phyloP scores from a whole-genome alignment of 2,888 invertebrate genomes.

The Cephus rjabovi region DNA sequence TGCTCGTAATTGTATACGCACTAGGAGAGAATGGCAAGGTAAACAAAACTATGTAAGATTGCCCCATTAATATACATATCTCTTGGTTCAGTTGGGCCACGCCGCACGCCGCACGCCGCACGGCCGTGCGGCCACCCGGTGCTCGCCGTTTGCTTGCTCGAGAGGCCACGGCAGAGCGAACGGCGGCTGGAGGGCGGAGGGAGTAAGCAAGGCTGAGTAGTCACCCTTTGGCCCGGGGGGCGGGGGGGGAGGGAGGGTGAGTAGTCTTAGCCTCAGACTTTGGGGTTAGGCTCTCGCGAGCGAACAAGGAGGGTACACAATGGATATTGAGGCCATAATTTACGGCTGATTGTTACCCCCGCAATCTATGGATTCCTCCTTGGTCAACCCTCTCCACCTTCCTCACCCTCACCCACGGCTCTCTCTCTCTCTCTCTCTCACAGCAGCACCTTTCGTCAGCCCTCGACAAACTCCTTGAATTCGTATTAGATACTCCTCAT shows the following conservation, averaged over 20 bases:
- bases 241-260: slow-evolving; percentile 54
- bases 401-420: neutral
- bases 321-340: slow-evolving; percentile 68
- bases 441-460: slow-evolving; percentile 42
- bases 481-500: slow-evolving; percentile 46
- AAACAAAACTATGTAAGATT: slow-evolving; percentile 68
- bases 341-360: slow-evolving; percentile 66
- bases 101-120: slow-evolving; percentile 6
- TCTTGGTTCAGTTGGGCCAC: slow-evolving; percentile 61
- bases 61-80: slow-evolving; percentile 68
- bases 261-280: slow-evolving; percentile 65
- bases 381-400: slow-evolving; percentile 8
- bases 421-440: slow-evolving; percentile 1
- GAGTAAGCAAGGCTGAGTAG: too few species aligned
- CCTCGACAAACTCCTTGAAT: slow-evolving; percentile 60
- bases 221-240: slow-evolving; percentile 33
- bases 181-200: slow-evolving; percentile 25
- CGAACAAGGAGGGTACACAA: slow-evolving; percentile 61
- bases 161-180: slow-evolving; percentile 23
- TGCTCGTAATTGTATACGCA: slow-evolving; percentile 65
- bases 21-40: slow-evolving; percentile 64
- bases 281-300: slow-evolving; percentile 58
- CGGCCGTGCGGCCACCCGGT: slow-evolving; percentile 2
- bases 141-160: too few species aligned
- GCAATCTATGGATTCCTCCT: slow-evolving; percentile 65